A percentile compares a stretch with the other conserved stretches of the same genome.
phyloP scores from a whole-genome alignment of 2,888 invertebrate genomes.

The Archips xylosteana region DNA sequence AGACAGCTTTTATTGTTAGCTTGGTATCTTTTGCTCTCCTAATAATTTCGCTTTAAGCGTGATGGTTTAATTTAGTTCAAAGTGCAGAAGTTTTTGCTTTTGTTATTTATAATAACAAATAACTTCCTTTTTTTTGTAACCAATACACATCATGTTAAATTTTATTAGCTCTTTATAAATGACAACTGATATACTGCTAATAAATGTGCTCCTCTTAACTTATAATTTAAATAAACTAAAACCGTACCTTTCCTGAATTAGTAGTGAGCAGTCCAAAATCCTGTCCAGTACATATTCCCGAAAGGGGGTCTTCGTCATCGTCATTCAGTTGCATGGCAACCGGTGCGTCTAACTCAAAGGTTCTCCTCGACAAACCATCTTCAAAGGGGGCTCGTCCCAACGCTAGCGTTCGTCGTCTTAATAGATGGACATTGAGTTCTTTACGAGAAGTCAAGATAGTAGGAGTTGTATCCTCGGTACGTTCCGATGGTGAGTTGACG shows the following conservation, averaged over 20 bases:
- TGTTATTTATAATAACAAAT: too few relatives aligned
- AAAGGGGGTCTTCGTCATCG: slow-evolving; percentile 91
- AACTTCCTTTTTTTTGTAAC: too few relatives aligned
- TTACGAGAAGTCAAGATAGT: slow-evolving; percentile 61
- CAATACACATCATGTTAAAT: too few relatives aligned
- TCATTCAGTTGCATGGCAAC: slow-evolving; percentile 85
- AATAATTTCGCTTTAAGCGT: too few relatives aligned
- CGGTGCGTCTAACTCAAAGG: slow-evolving; percentile 76
- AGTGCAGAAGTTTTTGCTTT: too few relatives aligned
- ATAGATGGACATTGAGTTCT: slow-evolving; percentile 70
- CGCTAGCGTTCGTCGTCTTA: slow-evolving; percentile 71
- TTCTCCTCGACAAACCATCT: slow-evolving; percentile 63
- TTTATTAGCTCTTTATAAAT: too few relatives aligned
- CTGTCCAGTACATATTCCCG: slow-evolving; percentile 93
- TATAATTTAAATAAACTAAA: neutral
- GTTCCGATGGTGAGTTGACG: slow-evolving; percentile 58
- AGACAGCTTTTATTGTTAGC: too few relatives aligned
- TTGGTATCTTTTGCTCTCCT: too few relatives aligned
- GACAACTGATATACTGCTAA: too few relatives aligned
- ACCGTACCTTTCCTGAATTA: slow-evolving; percentile 91
- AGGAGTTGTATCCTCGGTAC: slow-evolving; percentile 53
- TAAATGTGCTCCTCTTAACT: too few relatives aligned
- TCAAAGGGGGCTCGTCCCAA: slow-evolving; percentile 76
- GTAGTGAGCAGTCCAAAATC: slow-evolving; percentile 95
- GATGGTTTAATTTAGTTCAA: too few relatives aligned